Evolutionary conservation across 2,797 vertebrate species (phyloP).

Genomic region (Remorina albescens): DNA sequence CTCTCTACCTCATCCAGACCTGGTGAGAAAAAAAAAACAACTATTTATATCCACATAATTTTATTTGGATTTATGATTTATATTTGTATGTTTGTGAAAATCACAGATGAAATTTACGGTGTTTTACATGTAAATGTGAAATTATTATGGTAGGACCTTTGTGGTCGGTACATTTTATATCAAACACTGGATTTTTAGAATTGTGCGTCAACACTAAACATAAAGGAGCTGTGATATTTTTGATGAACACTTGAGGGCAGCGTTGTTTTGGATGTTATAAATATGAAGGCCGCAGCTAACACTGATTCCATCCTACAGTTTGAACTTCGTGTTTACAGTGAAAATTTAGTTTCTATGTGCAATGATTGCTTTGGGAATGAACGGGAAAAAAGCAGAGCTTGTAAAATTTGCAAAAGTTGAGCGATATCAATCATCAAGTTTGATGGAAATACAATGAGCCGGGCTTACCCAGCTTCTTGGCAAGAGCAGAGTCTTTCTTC

Average conservation of each 20-base stretch:
- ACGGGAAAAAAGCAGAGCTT: neutral
- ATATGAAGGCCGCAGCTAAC: no score
- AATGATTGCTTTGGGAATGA: neutral
- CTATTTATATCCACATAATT: no score
- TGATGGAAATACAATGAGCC: slow-evolving; percentile 8
- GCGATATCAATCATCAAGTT: neutral
- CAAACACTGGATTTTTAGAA: neutral
- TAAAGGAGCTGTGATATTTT: slow-evolving; percentile 14
- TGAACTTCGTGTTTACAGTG: neutral
- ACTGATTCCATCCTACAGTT: no score
- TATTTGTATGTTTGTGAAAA: no score
- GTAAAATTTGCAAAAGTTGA: no score
- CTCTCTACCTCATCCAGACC: slow-evolving; percentile 92
- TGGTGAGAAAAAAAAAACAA: slow-evolving; percentile 64
- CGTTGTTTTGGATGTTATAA: slow-evolving; percentile 1
- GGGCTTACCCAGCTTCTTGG: slow-evolving; percentile 91
- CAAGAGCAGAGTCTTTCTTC: slow-evolving; percentile 87
- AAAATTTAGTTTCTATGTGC: neutral
- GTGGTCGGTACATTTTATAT: no score
- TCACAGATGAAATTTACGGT: no score
- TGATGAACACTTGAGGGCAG: slow-evolving; percentile 64
- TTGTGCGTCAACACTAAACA: neutral
- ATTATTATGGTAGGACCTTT: no score
- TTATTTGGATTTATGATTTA: no score
- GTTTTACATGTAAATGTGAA: no score